Conservation (phyloP, 2,797 vertebrate species). For the Premnoplex brunnescens region DNA sequence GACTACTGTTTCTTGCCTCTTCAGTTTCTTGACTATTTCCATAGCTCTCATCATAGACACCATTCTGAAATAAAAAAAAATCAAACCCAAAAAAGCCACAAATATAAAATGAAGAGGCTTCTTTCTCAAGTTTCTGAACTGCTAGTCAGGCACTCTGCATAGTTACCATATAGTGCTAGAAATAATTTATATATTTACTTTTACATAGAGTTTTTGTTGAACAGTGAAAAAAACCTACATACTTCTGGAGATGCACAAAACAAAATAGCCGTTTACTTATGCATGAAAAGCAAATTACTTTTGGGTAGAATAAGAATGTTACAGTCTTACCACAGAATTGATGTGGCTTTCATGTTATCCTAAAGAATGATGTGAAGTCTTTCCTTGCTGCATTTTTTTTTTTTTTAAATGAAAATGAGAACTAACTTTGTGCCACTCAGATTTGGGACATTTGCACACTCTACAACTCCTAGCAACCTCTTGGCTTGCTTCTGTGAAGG, state of each 20-base stretch:
- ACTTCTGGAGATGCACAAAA: constrained; percentile 22
- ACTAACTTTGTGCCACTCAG: constrained; percentile 23
- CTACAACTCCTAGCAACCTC: constrained; percentile 15
- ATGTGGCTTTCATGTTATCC: constrained; percentile 46
- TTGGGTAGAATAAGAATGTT: constrained; percentile 39
- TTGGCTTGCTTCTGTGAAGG: constrained; percentile 40
- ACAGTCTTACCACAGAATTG: constrained; percentile 9
- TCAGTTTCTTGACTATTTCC: constrained; percentile 5
- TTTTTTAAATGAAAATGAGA: constrained; percentile 15
- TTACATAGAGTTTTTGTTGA: constrained; percentile 54
- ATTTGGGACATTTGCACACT: constrained; percentile 28
- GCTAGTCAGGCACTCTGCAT: background rate
- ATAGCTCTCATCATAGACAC: background rate
- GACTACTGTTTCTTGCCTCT: background rate
- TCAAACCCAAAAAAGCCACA: background rate
- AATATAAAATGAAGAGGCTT: background rate
- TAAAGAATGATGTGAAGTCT: constrained; percentile 59
- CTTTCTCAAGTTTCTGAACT: constrained; percentile 11
- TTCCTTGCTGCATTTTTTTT: constrained; percentile 10
- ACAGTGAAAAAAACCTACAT: background rate
- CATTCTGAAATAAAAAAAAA: background rate
- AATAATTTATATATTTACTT: constrained; percentile 54
- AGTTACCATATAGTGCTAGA: background rate
- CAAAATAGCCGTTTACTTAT: constrained; percentile 59
- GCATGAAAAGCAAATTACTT: constrained; percentile 59